phyloP scores from a whole-genome alignment of 92 coral and sea anemone species.

The Palythoa heliodiscus region DNA sequence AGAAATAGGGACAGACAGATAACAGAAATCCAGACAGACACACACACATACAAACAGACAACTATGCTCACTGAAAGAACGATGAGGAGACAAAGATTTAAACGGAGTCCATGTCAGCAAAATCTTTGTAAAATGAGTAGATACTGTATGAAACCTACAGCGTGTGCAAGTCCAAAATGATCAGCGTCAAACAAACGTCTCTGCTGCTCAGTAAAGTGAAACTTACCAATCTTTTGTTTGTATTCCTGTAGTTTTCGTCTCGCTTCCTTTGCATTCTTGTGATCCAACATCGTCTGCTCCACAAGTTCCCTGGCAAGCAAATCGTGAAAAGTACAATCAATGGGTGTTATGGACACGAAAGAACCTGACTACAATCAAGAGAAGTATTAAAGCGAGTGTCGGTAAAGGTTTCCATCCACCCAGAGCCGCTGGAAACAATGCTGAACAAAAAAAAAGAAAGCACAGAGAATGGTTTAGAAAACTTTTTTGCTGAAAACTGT shows the following conservation, averaged over 20 bases:
- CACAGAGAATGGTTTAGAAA: too few species aligned
- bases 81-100: background rate
- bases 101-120: background rate
- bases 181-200: background rate
- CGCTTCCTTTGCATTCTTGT: conserved; percentile 90
- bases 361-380: too few species aligned
- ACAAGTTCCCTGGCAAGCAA: conserved; percentile 68
- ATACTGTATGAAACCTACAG: too few species aligned
- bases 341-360: too few species aligned
- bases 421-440: too few species aligned
- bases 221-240: conserved; percentile 90
- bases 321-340: background rate
- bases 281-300: conserved; percentile 91
- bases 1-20: background rate
- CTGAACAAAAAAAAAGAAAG: too few species aligned
- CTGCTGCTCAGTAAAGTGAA: background rate
- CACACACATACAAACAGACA: background rate
- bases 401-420: too few species aligned
- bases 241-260: conserved; percentile 85
- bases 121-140: background rate
- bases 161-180: background rate
- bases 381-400: too few species aligned
- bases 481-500: too few species aligned
- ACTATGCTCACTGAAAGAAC: background rate
- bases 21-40: too few species aligned